Percentiles rank a stretch among this genome's conserved stretches.
phyloP scores from a whole-genome alignment of 2,888 invertebrate genomes.

The Eupithecia dodoneata region DNA sequence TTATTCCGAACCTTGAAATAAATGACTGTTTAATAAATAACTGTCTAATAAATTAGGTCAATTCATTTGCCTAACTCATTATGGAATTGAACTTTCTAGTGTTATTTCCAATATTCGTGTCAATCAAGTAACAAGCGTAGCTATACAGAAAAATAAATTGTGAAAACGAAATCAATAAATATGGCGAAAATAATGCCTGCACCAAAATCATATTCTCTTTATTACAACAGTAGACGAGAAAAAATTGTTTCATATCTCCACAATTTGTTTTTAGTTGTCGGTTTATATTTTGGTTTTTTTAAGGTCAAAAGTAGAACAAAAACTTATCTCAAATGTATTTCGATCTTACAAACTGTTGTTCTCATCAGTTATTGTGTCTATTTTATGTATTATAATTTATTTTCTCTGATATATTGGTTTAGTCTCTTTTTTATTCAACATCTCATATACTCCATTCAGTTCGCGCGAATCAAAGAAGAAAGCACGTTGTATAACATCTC shows the following conservation, averaged over 20 bases:
- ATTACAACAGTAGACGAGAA: neutral
- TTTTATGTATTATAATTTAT: too few species aligned
- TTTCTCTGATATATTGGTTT: neutral
- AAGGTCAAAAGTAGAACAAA: neutral
- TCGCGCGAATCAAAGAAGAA: neutral
- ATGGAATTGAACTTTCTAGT: neutral
- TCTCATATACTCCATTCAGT: neutral
- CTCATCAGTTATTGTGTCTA: neutral
- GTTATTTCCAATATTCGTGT: neutral
- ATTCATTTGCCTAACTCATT: neutral
- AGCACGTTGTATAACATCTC: neutral
- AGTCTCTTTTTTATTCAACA: neutral
- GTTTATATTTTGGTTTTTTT: constrained; percentile 1
- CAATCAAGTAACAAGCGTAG: neutral
- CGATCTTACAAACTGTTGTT: neutral
- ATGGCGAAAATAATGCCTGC: neutral
- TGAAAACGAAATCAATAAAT: neutral
- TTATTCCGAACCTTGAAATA: neutral
- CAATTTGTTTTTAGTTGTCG: neutral
- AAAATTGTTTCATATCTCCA: neutral
- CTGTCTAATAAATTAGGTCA: neutral
- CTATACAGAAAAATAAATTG: neutral
- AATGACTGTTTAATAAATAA: too few species aligned
- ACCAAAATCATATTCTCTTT: neutral
- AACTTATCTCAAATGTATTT: neutral